A percentile compares a stretch with the other conserved stretches of the same genome.
Conservation (phyloP, 2,888 invertebrate species). For the Tenthredo amoena region DNA sequence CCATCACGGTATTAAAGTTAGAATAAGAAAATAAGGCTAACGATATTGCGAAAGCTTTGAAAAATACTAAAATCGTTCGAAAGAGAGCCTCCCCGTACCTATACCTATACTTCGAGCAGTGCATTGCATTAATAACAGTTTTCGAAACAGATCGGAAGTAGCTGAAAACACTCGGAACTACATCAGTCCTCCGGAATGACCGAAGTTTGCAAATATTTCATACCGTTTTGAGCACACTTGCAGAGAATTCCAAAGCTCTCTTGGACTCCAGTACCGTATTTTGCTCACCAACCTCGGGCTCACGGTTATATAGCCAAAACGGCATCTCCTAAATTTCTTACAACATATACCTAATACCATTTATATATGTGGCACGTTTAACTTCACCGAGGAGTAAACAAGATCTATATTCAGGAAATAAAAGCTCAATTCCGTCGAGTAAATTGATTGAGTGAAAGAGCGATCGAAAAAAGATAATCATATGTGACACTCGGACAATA, state of each 20-base stretch:
- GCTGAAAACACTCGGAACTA: slow-evolving; percentile 48
- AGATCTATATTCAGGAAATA: not conserved
- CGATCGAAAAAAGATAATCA: not conserved
- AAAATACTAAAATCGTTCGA: not conserved
- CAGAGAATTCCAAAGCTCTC: slow-evolving; percentile 18
- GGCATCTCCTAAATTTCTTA: not conserved
- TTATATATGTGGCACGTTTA: not conserved
- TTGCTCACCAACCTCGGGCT: not conserved
- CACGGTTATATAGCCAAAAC: slow-evolving; percentile 10
- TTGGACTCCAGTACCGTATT: slow-evolving; percentile 14
- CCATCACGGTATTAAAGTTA: not conserved
- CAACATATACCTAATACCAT: not conserved
- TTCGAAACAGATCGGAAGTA: slow-evolving; percentile 43
- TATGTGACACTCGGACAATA: not conserved
- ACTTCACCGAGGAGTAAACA: not conserved
- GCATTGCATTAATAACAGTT: slow-evolving; percentile 46
- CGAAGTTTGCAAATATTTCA: slow-evolving; percentile 44
- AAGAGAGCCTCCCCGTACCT: not conserved
- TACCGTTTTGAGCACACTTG: slow-evolving; percentile 47
- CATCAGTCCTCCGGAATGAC: slow-evolving; percentile 44
- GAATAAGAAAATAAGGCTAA: not conserved
- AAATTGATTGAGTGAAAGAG: not conserved
- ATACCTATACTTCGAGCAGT: not conserved
- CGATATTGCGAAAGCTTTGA: slow-evolving; percentile 1
- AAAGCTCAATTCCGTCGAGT: not conserved